phyloP scores from a whole-genome alignment of 2,888 invertebrate genomes.

The Tachystola acroxantha region DNA sequence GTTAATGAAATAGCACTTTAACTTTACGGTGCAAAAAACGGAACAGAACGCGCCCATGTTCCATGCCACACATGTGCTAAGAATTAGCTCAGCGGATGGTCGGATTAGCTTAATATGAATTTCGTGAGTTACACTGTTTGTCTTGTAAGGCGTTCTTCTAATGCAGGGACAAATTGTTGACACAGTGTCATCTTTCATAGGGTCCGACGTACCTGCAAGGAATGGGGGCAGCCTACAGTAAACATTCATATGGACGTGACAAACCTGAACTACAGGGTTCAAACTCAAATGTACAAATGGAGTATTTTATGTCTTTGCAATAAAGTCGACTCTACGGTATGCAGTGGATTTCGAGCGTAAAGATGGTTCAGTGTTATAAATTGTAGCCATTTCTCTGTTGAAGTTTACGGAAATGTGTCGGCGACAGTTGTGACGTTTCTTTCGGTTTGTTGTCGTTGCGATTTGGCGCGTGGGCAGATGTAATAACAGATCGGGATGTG shows the following conservation, averaged over 20 bases:
- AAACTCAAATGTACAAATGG: not conserved
- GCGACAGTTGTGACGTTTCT: slow-evolving; percentile 56
- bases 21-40: slow-evolving; percentile 63
- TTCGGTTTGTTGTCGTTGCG: slow-evolving; percentile 47
- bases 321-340: slow-evolving; percentile 1
- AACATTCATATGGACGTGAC: slow-evolving; percentile 19
- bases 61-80: slow-evolving; percentile 65
- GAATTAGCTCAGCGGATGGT: slow-evolving; percentile 62
- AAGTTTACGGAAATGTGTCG: slow-evolving; percentile 55
- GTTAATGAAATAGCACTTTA: slow-evolving; percentile 71
- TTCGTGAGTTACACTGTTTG: slow-evolving; percentile 69
- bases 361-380: slow-evolving; percentile 26
- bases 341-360: slow-evolving; percentile 13
- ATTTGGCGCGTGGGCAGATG: slow-evolving; percentile 63
- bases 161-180: slow-evolving; percentile 73
- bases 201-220: slow-evolving; percentile 57
- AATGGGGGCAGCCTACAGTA: slow-evolving; percentile 37
- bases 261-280: not conserved
- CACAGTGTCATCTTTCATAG: slow-evolving; percentile 71
- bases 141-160: slow-evolving; percentile 59
- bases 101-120: slow-evolving; percentile 70
- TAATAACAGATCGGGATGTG: slow-evolving; percentile 49
- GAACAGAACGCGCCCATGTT: slow-evolving; percentile 28
- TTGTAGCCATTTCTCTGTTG: slow-evolving; percentile 42
- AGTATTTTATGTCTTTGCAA: not conserved